Base-by-base conservation (phyloP, 1,140 invertebrate genomes). In the Saxidomus purpurata region DNA sequence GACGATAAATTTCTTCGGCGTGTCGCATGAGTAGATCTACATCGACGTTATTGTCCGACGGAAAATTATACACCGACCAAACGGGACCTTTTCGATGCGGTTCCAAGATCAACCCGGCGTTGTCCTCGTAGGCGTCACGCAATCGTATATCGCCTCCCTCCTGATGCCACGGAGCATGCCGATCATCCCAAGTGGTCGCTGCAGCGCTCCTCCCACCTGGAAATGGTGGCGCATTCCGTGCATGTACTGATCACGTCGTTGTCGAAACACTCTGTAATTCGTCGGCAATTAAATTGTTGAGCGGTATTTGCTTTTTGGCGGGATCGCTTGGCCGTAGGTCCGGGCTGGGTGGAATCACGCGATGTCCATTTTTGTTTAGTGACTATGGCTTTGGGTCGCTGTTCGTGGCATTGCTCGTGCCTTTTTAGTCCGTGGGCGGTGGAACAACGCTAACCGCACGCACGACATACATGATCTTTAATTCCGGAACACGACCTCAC, bases 51-150 rank as follows among this genome's bases (percentile, higher is more conserved):
- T 87, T 87, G 13, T 47, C 22, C 6, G 63, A 11, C 1, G 85
- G 85, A 22, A 77, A 79, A 38, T 61, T 77, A 49, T 74, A 74
- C 1, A 74, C 47, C 15, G 67, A 74, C 36, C 36, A 36, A 22
- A 85, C 22, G 1, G 63, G 67, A 4, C 67, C 83, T 28, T 4
- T 25, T 6, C 67, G 63, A 52, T 74, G 67, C 3, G n/a, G 2
- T 28, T 85, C 85, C 19, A 85, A 25, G 25, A 85, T 85, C n/a
- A 85, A 55, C 1, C 25, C 11, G 0, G 15, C n/a, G 74, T 85
- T 74, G 0, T 28, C 83, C 34, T 74, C 67, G 36, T 74, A 74
- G 22, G 74, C 67, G 11, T 36, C 34, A 13, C 67, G 43, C 34
- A 74, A 28, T 17, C 43, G 3, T 4, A 6, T 28, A 84, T 84